These are phyloP conservation scores for Barbus barbus DNA, from an alignment of 2,113 vertebrate genomes.

Conservation along the genomic window DNA sequence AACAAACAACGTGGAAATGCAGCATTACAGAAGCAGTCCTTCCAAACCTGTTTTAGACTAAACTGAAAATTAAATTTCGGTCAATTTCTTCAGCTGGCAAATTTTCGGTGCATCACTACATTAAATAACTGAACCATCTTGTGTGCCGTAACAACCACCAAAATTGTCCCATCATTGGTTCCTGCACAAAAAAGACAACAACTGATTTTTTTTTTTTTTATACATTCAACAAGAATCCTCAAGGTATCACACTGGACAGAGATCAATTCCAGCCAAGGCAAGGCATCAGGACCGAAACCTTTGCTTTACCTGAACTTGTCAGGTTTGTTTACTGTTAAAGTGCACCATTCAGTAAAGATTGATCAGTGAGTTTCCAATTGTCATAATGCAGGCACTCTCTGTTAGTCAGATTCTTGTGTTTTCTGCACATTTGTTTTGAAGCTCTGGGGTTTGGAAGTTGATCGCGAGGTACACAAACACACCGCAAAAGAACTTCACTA, in stretches of 20 bases:
- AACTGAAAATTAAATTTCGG: not conserved
- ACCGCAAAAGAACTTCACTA: slow-evolving; percentile 62
- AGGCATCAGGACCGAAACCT: not conserved
- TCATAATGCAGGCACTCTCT: not conserved
- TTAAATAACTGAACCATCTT: not conserved
- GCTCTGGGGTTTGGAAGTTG: slow-evolving; percentile 69
- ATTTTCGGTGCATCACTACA: not conserved
- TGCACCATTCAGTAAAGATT: not conserved
- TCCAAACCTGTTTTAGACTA: not conserved
- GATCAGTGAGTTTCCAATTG: not conserved
- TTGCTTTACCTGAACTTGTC: not conserved
- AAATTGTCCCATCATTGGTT: not conserved
- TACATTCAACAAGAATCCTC: slow-evolving; percentile 2
- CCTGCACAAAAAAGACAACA: not conserved
- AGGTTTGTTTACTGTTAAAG: not conserved
- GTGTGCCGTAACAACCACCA: not conserved
- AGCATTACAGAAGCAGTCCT: no score
- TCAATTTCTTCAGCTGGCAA: not conserved
- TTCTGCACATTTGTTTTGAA: slow-evolving; percentile 45
- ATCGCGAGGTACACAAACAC: slow-evolving; percentile 63
- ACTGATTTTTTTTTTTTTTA: not conserved
- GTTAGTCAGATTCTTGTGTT: not conserved
- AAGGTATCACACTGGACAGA: slow-evolving; percentile 6
- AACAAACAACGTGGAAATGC: no score
- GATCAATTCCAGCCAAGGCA: not conserved